phyloP scores from a whole-genome alignment of 37 sponge, comb jelly and placozoan species.

The Corticium candelabrum region DNA sequence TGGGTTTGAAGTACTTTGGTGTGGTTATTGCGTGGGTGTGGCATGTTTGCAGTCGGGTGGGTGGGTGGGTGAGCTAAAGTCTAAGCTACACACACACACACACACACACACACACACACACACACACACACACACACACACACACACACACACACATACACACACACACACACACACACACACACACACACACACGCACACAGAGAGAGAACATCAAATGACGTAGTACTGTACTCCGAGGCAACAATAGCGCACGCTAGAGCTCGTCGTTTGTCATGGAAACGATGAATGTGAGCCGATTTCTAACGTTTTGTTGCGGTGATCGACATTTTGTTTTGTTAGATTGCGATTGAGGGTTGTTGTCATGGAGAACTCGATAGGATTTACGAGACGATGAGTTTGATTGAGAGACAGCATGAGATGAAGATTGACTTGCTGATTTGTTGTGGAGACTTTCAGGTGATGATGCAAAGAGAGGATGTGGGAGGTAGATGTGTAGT shows the following conservation, averaged over 20 bases:
- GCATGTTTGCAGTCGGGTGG: no score
- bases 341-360: constrained; percentile 95
- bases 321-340: neutral
- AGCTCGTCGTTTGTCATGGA: no score
- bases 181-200: no score
- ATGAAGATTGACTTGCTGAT: constrained; percentile 81
- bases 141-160: constrained; percentile 20
- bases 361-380: constrained; percentile 87
- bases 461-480: neutral
- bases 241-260: no score
- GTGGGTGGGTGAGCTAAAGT: no score
- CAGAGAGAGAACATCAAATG: no score
- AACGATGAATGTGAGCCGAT: neutral
- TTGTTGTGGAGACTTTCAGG: constrained; percentile 97
- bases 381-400: constrained; percentile 58
- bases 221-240: no score
- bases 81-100: constrained; percentile 8
- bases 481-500: no score
- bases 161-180: constrained; percentile 1
- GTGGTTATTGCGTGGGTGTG: no score
- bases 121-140: constrained; percentile 30
- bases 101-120: constrained; percentile 25
- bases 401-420: constrained; percentile 46
- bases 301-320: neutral
- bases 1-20: no score